Percentiles rank a stretch among this genome's conserved stretches.
phyloP scores from a whole-genome alignment of 2,797 vertebrate genomes.

The Phataginus tricuspis region DNA sequence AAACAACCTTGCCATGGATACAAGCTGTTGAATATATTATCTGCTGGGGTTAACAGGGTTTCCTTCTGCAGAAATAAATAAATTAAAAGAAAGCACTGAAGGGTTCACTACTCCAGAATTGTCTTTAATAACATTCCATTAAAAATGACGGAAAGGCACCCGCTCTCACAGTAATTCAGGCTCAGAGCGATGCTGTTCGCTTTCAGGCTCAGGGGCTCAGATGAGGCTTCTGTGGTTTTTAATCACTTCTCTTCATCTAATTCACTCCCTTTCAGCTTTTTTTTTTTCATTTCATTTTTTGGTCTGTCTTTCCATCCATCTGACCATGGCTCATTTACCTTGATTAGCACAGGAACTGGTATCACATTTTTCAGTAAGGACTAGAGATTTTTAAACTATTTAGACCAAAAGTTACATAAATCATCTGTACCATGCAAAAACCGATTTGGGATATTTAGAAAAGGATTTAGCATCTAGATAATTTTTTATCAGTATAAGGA shows the following conservation, averaged over 20 bases:
- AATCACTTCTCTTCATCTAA: conserved; percentile 77
- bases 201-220: conserved; percentile 67
- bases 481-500: not conserved
- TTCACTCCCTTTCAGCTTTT: not conserved
- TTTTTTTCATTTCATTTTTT: conserved; percentile 48
- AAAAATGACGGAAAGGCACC: conserved; percentile 84
- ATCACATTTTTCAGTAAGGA: conserved; percentile 82
- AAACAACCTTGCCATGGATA: conserved; percentile 83
- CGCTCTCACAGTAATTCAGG: conserved; percentile 81
- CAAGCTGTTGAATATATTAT: conserved; percentile 85
- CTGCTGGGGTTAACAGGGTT: conserved; percentile 85
- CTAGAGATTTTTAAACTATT: conserved; percentile 81
- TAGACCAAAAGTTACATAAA: conserved; percentile 84
- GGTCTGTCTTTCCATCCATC: conserved; percentile 78
- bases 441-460: conserved; percentile 70
- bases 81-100: conserved; percentile 85
- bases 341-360: conserved; percentile 83
- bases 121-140: conserved; percentile 87
- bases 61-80: conserved; percentile 86
- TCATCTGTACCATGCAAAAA: conserved; percentile 82
- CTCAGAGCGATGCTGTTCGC: conserved; percentile 67
- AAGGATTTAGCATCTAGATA: conserved; percentile 41
- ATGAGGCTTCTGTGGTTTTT: conserved; percentile 76
- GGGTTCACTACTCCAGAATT: conserved; percentile 85
- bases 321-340: conserved; percentile 85